phyloP scores from a whole-genome alignment of 1,140 invertebrate genomes.

The Dreissena polymorpha region DNA sequence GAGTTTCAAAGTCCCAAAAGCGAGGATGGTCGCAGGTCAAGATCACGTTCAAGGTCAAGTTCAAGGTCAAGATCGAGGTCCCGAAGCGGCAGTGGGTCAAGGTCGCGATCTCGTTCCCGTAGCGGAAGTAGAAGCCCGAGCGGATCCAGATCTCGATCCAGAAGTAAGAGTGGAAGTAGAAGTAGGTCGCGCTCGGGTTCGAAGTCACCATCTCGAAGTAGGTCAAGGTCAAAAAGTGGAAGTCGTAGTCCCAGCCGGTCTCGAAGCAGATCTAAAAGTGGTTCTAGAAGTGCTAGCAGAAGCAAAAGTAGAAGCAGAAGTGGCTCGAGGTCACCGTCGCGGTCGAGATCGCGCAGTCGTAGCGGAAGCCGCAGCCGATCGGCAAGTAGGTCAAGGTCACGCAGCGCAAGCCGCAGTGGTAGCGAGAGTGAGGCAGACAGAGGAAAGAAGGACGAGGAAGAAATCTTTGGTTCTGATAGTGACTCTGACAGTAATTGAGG shows the following conservation, averaged over 20 bases:
- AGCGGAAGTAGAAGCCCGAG: constrained; percentile 44
- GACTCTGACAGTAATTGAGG: constrained; percentile 63
- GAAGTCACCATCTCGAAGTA: background rate
- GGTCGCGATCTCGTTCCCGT: constrained; percentile 36
- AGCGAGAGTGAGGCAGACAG: constrained; percentile 61
- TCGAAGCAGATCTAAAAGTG: constrained; percentile 50
- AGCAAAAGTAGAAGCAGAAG: constrained; percentile 57
- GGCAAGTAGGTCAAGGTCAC: constrained; percentile 56
- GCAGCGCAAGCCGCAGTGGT: constrained; percentile 56
- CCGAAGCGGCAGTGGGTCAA: constrained; percentile 55
- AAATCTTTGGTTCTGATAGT: constrained; percentile 79
- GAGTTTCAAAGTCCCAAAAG: constrained; percentile 53
- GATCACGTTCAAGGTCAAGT: constrained; percentile 20
- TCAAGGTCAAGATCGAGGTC: constrained; percentile 29
- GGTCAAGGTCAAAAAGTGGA: constrained; percentile 12
- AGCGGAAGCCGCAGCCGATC: constrained; percentile 62
- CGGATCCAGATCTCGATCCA: constrained; percentile 47
- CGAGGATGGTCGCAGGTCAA: constrained; percentile 51
- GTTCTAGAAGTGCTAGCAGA: constrained; percentile 55
- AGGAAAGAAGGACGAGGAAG: constrained; percentile 78
- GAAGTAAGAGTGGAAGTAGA: constrained; percentile 56
- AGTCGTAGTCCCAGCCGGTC: constrained; percentile 57
- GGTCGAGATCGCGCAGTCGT: constrained; percentile 53
- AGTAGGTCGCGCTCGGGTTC: constrained; percentile 40
- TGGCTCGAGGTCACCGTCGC: constrained; percentile 36